Percentiles rank a stretch among this genome's conserved stretches.
Conservation (phyloP, 2,888 invertebrate genomes). For the Cryptosula pallasiana region DNA sequence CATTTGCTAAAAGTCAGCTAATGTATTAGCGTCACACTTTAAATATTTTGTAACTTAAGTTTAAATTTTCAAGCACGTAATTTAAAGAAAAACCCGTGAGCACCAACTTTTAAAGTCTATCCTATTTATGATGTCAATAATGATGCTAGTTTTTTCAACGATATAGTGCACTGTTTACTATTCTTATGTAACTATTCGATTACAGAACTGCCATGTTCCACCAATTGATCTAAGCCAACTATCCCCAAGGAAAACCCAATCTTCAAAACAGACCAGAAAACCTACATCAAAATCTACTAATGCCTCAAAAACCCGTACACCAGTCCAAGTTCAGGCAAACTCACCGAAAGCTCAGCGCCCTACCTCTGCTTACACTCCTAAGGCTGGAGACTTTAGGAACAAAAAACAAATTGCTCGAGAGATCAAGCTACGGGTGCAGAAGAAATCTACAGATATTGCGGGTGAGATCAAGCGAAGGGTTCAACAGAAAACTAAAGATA, state of each 20-base stretch:
- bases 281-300: neutral
- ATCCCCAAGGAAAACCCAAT: neutral
- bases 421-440: slow-evolving; percentile 7
- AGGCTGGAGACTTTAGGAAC: neutral
- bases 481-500: neutral
- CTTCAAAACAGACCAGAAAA: neutral
- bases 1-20: too few species aligned
- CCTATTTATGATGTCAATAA: too few species aligned
- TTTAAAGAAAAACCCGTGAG: too few species aligned
- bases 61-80: too few species aligned
- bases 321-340: neutral
- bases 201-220: neutral
- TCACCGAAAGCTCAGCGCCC: neutral
- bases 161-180: too few species aligned
- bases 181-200: neutral
- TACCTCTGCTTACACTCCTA: neutral
- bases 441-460: neutral
- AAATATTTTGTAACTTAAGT: too few species aligned
- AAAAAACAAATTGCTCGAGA: slow-evolving; percentile 17
- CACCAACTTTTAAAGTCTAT: too few species aligned
- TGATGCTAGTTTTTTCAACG: too few species aligned
- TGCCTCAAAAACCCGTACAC: neutral
- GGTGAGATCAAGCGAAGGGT: slow-evolving; percentile 19
- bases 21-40: too few species aligned
- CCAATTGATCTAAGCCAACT: slow-evolving; percentile 16